Base-by-base conservation (phyloP, 2,888 invertebrate species). In the Conistra vaccinii region DNA sequence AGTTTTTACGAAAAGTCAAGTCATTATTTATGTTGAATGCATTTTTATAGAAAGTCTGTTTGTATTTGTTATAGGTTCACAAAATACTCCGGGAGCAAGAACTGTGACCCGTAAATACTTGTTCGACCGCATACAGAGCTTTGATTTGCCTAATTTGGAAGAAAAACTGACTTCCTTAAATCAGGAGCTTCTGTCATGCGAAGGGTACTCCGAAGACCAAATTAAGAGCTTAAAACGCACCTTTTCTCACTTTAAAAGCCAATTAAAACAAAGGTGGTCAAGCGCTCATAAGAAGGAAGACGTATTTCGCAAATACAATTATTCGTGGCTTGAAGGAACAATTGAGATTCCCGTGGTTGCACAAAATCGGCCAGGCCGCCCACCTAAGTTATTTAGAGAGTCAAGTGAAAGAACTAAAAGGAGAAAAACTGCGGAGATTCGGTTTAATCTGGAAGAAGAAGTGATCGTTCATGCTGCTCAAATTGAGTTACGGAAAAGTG, bases 101-200 rank as follows among this genome's bases (percentile, higher is more conserved):
- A 60, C 32, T 60, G 60, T 60, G 32, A 60, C 32, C 60, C 60
- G 20, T 23, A 32, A 58, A 58, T 58, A 58, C 58, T 58, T 32
- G 58, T 58, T 58, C 32, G 32, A 58, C 20, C 58, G 9, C 32
- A 58, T 20, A 5, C 20, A 51, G 23, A 58, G 23, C 20, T 32
- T 32, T 23, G 10, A 32, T 58, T 32, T 58, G 32, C 32, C 58
- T 58, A 58, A 58, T 32, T 58, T 58, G 32, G 58, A 58, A 58
- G 32, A 58, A 58, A 58, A 58, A 32, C 23, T 17, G 20, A 51
- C 51, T 51, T 51, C 3, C 51, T 51, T 23, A 51, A 51, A 51
- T 51, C 3, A 23, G 23, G 51, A 51, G 51, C 53, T 53, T 53
- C 53, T 53, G 53, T 53, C n/a, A 53, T n/a, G 53, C n/a, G 53